Conservation (phyloP, 2,113 vertebrate species). For the Isurus oxyrinchus region DNA sequence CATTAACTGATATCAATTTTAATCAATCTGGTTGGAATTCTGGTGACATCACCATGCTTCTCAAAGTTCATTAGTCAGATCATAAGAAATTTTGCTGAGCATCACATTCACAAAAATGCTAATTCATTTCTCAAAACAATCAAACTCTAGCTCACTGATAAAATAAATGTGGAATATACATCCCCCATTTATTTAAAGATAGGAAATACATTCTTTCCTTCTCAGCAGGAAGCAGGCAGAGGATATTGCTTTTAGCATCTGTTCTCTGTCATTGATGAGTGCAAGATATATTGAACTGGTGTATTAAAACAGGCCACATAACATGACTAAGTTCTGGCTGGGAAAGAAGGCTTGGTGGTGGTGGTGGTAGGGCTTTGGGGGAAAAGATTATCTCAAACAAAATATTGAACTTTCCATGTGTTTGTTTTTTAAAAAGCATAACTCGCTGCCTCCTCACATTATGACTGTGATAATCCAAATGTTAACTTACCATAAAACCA, state of each 20-base stretch:
- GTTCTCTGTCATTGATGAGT: too few species aligned
- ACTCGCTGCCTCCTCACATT: not conserved
- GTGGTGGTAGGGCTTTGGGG: not conserved
- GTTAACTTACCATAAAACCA: not conserved
- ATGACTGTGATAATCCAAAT: not conserved
- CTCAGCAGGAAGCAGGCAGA: too few species aligned
- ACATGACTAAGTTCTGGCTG: not conserved
- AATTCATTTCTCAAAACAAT: not conserved
- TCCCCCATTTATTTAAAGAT: not conserved
- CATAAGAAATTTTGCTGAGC: not conserved
- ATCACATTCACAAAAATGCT: conserved; percentile 5
- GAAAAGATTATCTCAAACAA: not conserved
- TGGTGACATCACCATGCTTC: not conserved
- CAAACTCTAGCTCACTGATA: not conserved
- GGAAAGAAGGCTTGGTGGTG: not conserved
- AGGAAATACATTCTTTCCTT: not conserved
- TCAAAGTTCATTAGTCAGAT: not conserved
- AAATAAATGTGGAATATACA: not conserved
- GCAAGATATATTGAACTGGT: not conserved
- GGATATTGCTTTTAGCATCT: too few species aligned
- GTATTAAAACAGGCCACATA: not conserved
- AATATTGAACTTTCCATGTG: not conserved
- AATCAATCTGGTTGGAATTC: not conserved
- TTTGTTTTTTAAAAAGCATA: not conserved
- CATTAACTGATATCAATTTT: not conserved